Conservation (phyloP, 2,797 vertebrate genomes). For the Harpagifer antarcticus region DNA sequence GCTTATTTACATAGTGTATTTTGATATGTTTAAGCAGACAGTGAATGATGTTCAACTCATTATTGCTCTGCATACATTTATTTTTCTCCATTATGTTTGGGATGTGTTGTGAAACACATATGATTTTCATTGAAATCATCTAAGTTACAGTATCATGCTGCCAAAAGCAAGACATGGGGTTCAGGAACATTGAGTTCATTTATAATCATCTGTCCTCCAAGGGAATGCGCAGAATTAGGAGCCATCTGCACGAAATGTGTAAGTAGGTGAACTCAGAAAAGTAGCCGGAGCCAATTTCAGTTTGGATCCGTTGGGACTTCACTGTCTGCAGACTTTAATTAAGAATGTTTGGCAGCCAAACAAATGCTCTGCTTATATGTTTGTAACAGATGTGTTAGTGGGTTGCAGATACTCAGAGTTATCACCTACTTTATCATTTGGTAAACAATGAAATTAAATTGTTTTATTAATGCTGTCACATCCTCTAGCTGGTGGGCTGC, state of each 20-base stretch:
- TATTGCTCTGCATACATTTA: slow-evolving; percentile 51
- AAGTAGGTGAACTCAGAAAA: slow-evolving; percentile 63
- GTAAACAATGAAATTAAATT: slow-evolving; percentile 25
- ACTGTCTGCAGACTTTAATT: slow-evolving; percentile 68
- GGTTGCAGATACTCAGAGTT: slow-evolving; percentile 41
- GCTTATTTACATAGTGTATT: slow-evolving; percentile 53
- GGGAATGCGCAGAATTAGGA: slow-evolving; percentile 45
- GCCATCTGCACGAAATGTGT: slow-evolving; percentile 50
- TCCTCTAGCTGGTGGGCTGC: slow-evolving; percentile 14
- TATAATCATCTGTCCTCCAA: slow-evolving; percentile 69
- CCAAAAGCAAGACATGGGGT: slow-evolving; percentile 47
- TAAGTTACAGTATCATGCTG: slow-evolving; percentile 39
- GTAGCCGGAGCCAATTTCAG: slow-evolving; percentile 61
- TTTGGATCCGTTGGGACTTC: slow-evolving; percentile 50
- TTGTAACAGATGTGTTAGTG: slow-evolving; percentile 46
- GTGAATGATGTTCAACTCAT: slow-evolving; percentile 54
- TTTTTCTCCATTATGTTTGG: slow-evolving; percentile 55
- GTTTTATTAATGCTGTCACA: slow-evolving; percentile 19
- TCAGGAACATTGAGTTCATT: slow-evolving; percentile 59
- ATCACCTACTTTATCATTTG: slow-evolving; percentile 38
- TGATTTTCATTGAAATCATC: slow-evolving; percentile 60
- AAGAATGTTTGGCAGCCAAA: slow-evolving; percentile 59
- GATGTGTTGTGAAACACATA: slow-evolving; percentile 52
- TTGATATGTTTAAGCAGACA: slow-evolving; percentile 44
- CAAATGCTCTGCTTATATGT: slow-evolving; percentile 34